Evolutionary conservation across 2,888 invertebrate species (phyloP).

Genomic region (Acanthosepion esculentum): DNA sequence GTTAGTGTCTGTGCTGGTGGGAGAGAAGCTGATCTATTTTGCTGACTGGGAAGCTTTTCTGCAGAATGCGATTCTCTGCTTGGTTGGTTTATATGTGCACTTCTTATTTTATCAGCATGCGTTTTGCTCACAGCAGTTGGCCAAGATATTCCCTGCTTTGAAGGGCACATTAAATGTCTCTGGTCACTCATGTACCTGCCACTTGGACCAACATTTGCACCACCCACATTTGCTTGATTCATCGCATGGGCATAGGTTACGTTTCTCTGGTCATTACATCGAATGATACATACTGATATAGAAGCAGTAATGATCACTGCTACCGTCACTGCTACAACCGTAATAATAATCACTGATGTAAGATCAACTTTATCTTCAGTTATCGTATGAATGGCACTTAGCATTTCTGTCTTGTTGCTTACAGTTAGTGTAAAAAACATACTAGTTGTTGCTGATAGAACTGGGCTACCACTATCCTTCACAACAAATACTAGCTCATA

Average conservation of each 20-base stretch:
- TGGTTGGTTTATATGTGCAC: background rate
- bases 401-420: constrained; percentile 33
- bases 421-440: background rate
- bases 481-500: constrained; percentile 21
- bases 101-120: background rate
- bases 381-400: background rate
- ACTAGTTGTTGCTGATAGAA: constrained; percentile 22
- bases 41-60: background rate
- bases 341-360: constrained; percentile 20
- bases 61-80: background rate
- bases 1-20: background rate
- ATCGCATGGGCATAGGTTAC: background rate
- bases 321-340: background rate
- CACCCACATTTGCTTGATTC: background rate
- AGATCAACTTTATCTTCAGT: constrained; percentile 33
- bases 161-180: background rate
- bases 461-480: background rate
- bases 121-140: background rate
- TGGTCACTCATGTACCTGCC: background rate
- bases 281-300: background rate
- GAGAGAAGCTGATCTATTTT: background rate
- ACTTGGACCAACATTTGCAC: background rate
- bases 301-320: constrained; percentile 1
- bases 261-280: background rate
- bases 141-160: constrained; percentile 22